Base-by-base conservation (phyloP, 64 coral and sea anemone species). In the Stylophora pistillata region DNA sequence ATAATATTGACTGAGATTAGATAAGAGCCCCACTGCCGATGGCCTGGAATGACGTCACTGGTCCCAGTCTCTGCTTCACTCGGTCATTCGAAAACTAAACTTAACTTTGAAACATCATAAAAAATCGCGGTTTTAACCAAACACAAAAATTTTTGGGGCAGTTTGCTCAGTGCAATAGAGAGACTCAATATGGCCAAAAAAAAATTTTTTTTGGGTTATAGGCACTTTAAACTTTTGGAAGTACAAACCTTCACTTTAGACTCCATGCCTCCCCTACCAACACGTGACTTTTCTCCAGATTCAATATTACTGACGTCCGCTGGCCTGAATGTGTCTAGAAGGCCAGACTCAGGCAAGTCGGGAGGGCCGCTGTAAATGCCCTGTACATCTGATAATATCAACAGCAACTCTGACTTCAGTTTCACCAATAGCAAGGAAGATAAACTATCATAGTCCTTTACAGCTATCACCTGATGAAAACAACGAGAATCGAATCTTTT, bases 361-460 rank as follows among this genome's bases (percentile, higher is more conserved):
- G 96, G 96, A 41, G 96, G 96, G 0, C 92, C 93, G 23, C 68
- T 92, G 61, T 90, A 98, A 87, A 98, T 98, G 41, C 96, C 96
- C 53, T 98, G 77, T 0, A 98, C 96, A 85, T 98, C 96, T 55
- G 96, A 98, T 27, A 98, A 84, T 53, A 98, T 83, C 53, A 98
- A 89, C 26, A 98, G 74, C 15, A 99, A 64, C 15, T 99, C 93
- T 32, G 93, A 90, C 31, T 86, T 89, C 16, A 99, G 68, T 72
- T 99, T 93, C 15, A 99, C 93, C 55, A 93, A 91, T 26, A 99
- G 79, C 15, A 99, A 56, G 4, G 97, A 93, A 31, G 97, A 94
- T 73, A 99, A 71, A 53, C 93, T 99, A 78, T 99, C 97, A 75
- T 99, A 95, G 74, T 99, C 97, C 70, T 99, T 99, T 9, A 99